These are phyloP conservation scores for Adela reaumurella DNA, from an alignment of 2,888 invertebrate genomes.

Conservation along the genomic window DNA sequence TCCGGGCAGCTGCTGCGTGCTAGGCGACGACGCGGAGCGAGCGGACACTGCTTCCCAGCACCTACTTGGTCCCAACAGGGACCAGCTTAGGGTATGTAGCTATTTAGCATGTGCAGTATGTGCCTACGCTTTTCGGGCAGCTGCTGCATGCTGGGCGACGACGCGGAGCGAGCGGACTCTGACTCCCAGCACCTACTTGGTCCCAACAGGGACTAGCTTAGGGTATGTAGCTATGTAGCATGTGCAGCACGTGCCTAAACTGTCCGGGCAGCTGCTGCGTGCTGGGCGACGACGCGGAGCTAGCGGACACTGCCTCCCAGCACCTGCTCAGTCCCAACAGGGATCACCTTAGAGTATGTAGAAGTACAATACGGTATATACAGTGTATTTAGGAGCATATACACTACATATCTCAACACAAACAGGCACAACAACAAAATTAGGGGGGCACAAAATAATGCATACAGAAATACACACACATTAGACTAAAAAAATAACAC, in stretches of 20 bases:
- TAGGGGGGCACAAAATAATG: too few species aligned
- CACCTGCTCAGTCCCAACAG: constrained; percentile 65
- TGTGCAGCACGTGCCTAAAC: constrained; percentile 29
- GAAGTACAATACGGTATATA: too few species aligned
- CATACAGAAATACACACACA: too few species aligned
- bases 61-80: constrained; percentile 64
- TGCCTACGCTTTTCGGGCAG: constrained; percentile 34
- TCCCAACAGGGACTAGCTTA: constrained; percentile 64
- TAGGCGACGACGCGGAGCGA: constrained; percentile 22
- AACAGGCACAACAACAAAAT: too few species aligned
- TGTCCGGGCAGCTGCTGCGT: constrained; percentile 26
- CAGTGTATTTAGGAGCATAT: too few species aligned
- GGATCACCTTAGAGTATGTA: constrained; percentile 62
- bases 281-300: constrained; percentile 23
- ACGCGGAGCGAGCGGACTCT: constrained; percentile 13
- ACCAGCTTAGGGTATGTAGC: constrained; percentile 60
- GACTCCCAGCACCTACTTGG: constrained; percentile 60
- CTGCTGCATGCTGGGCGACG: constrained; percentile 24
- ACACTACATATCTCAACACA: constrained; percentile 34
- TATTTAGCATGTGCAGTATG: constrained; percentile 23
- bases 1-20: constrained; percentile 22
- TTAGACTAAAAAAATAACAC: too few species aligned
- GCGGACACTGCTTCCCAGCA: constrained; percentile 29
- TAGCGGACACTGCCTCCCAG: constrained; percentile 17
- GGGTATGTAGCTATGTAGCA: constrained; percentile 45